Percentiles rank a stretch among this genome's conserved stretches.
Evolutionary conservation across 1,140 invertebrate species (phyloP).

Genomic region (Zaprionus taronus): DNA sequence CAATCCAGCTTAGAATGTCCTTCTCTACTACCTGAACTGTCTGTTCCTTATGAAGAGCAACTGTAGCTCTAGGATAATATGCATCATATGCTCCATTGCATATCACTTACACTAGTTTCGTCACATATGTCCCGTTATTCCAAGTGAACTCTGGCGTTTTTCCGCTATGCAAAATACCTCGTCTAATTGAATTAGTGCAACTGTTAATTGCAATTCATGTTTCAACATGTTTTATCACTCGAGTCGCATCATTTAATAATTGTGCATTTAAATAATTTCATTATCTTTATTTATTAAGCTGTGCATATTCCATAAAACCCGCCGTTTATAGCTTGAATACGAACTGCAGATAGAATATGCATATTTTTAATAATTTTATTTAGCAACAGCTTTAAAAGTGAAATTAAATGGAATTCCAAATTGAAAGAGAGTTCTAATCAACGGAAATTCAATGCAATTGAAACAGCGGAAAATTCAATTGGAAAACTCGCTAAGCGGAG

Average conservation of each 20-base stretch:
- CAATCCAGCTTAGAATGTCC: no score
- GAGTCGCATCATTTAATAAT: conserved; percentile 26
- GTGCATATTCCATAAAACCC: background rate
- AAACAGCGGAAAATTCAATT: background rate
- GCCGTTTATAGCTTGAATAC: no score
- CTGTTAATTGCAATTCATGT: conserved; percentile 25
- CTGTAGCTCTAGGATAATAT: background rate
- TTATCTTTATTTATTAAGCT: conserved; percentile 21
- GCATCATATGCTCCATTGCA: background rate
- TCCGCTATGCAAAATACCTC: background rate
- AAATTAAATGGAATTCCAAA: background rate
- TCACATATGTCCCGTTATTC: conserved; percentile 7
- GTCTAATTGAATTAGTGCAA: conserved; percentile 38
- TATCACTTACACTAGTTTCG: background rate
- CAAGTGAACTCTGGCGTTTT: conserved; percentile 19
- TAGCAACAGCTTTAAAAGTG: background rate
- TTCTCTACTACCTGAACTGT: no score
- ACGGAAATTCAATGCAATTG: background rate
- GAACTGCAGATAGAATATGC: background rate
- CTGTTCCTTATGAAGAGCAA: background rate
- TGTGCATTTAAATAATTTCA: conserved; percentile 26
- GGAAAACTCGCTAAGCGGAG: background rate
- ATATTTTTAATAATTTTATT: background rate
- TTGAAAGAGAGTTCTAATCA: background rate
- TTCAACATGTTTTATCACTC: conserved; percentile 21